Evolutionary conservation across 1,140 invertebrate species (phyloP).

Genomic region (Lucilia sericata): DNA sequence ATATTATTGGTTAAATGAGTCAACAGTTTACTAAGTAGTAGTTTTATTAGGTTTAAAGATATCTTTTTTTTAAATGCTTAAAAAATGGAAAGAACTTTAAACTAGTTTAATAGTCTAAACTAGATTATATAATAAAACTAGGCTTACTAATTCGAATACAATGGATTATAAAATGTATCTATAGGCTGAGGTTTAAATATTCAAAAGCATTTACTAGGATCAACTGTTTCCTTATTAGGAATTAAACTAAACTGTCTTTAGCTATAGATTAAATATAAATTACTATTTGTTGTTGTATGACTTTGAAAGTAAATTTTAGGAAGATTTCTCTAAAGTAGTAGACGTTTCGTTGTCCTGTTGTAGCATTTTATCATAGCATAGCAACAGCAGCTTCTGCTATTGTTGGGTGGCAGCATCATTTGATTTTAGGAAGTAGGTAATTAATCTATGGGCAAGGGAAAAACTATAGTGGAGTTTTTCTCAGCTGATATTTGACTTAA

Average conservation of each 20-base stretch:
- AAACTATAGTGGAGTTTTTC: constrained; percentile 95
- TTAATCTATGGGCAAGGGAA: constrained; percentile 86
- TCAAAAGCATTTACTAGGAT: too few species aligned
- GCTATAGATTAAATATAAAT: not conserved
- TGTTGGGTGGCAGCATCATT: constrained; percentile 46
- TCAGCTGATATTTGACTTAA: constrained; percentile 89
- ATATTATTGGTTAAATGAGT: not conserved
- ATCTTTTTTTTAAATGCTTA: too few species aligned
- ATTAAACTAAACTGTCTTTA: too few species aligned
- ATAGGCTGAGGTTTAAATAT: too few species aligned
- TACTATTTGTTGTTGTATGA: not conserved
- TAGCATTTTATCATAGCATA: constrained; percentile 19
- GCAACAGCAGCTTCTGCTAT: constrained; percentile 33
- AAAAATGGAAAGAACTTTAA: too few species aligned
- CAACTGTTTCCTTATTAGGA: too few species aligned
- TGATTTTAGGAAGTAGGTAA: constrained; percentile 62
- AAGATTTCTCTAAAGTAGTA: constrained; percentile 12
- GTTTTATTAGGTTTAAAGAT: too few species aligned
- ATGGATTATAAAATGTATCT: too few species aligned
- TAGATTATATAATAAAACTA: too few species aligned
- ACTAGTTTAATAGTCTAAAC: too few species aligned
- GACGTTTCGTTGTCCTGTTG: constrained; percentile 4
- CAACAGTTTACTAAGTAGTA: too few species aligned
- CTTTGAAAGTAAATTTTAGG: constrained; percentile 12
- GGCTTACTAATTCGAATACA: too few species aligned